Conservation (phyloP, 2,888 invertebrate species). For the Slavum lentiscoides region DNA sequence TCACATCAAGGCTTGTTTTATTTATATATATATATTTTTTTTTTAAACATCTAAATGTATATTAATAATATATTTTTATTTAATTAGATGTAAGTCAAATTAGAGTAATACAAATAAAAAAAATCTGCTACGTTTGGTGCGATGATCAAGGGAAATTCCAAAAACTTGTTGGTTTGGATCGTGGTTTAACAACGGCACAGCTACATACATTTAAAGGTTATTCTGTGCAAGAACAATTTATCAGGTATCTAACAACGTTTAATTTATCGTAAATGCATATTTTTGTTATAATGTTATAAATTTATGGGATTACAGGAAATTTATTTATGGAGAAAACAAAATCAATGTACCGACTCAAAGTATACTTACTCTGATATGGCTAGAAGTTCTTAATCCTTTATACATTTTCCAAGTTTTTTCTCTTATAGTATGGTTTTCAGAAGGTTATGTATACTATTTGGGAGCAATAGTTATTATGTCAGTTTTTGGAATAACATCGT, state of each 20-base stretch:
- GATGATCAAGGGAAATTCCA: conserved; percentile 61
- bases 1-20: conserved; percentile 55
- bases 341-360: conserved; percentile 74
- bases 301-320: conserved; percentile 63
- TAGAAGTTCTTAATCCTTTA: conserved; percentile 84
- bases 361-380: conserved; percentile 69
- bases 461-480: conserved; percentile 81
- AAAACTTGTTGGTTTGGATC: conserved; percentile 62
- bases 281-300: background rate
- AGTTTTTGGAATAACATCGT: conserved; percentile 73
- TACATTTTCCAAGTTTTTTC: conserved; percentile 88
- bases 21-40: background rate
- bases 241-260: conserved; percentile 55
- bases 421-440: conserved; percentile 78
- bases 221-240: conserved; percentile 56
- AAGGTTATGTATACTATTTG: conserved; percentile 85
- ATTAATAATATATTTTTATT: conserved; percentile 10
- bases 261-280: background rate
- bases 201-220: conserved; percentile 56
- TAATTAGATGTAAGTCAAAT: conserved; percentile 56
- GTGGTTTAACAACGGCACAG: conserved; percentile 56
- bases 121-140: conserved; percentile 65
- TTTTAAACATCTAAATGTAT: background rate
- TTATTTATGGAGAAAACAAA: conserved; percentile 72
- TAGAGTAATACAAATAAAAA: conserved; percentile 63